Evolutionary conservation across 2,797 vertebrate species (phyloP), one percentile per base, ranked within the genome.

Genomic region (Ptychadena robeensis): DNA sequence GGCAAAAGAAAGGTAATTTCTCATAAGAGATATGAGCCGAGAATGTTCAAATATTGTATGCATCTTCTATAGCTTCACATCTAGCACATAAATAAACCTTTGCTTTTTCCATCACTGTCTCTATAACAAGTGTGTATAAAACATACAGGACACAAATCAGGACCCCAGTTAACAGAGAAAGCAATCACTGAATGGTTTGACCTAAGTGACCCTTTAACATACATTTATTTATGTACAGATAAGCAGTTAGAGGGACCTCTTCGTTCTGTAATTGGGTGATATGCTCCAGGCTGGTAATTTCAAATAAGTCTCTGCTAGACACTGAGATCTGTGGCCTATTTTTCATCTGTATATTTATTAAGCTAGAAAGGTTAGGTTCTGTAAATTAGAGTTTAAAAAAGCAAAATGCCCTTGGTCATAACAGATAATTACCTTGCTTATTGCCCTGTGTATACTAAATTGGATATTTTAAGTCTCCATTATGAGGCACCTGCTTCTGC

Each of bases 1-100:
- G 74, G 69, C 40, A 37, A 78, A 75, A 31, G 15, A 79, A 73
- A 83, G 53, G 69, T 64, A 79, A 83, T 59, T 79, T 78, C 59
- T 69, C 53, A 69, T 63, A 64, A 68, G 37, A 78, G 15, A 71
- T 71, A 79, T 70, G 81, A 69, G 37, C 15, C 6, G 15, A 83
- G 66, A 65, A 61, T 30, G 37, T 83, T 83, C 75, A 83, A 38
- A 67, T 65, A 35, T 38, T 34, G 22, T 57, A 67, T 31, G 31
- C 44, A 27, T 6, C 64, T 67, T 67, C 27, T 77, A 66, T 44
- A 78, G 11, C 8, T 40, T 27, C 32, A 78, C 35, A 27, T 18
- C 30, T 34, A 27, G 14, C 30, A 34, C 64, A 67, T 34, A 53
- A 68, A 35, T 78, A 30, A 67, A 63, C 22, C 32, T 48, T n/a